Percentiles rank a stretch among this genome's conserved stretches.
Conservation (phyloP, 2,113 vertebrate species). For the Cyprinus carpio region DNA sequence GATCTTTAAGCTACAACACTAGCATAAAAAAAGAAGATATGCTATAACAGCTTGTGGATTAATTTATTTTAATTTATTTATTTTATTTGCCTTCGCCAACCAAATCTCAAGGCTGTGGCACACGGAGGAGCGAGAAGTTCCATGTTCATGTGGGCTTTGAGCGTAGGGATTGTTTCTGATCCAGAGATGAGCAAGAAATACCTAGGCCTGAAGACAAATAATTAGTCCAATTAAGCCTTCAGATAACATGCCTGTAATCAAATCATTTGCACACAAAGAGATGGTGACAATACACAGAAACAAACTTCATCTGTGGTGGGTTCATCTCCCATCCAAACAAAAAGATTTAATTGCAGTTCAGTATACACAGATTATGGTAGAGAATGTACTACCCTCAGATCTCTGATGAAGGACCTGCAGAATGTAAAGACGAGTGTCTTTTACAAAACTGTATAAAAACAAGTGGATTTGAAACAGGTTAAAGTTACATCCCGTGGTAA, state of each 20-base stretch:
- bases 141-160: background rate
- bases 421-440: background rate
- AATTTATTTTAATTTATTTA: too few relatives aligned
- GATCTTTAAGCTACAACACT: conserved; percentile 17
- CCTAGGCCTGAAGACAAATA: background rate
- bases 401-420: background rate
- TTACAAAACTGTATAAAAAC: background rate
- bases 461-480: background rate
- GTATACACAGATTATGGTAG: background rate
- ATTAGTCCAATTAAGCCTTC: conserved; percentile 14
- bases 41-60: conserved; percentile 32
- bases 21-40: background rate
- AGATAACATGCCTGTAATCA: background rate
- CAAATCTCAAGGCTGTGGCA: conserved; percentile 25
- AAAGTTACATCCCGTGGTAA: too few relatives aligned
- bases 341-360: background rate
- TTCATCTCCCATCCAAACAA: background rate
- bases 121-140: background rate
- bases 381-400: background rate
- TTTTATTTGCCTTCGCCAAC: conserved; percentile 31
- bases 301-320: background rate
- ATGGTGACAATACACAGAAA: conserved; percentile 6
- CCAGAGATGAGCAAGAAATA: conserved; percentile 34
- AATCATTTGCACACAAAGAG: background rate
- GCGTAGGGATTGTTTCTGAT: conserved; percentile 11